Evolutionary conservation across 2,113 vertebrate genomes (phyloP).

Genomic region (Callocephalon fimbriatum): DNA sequence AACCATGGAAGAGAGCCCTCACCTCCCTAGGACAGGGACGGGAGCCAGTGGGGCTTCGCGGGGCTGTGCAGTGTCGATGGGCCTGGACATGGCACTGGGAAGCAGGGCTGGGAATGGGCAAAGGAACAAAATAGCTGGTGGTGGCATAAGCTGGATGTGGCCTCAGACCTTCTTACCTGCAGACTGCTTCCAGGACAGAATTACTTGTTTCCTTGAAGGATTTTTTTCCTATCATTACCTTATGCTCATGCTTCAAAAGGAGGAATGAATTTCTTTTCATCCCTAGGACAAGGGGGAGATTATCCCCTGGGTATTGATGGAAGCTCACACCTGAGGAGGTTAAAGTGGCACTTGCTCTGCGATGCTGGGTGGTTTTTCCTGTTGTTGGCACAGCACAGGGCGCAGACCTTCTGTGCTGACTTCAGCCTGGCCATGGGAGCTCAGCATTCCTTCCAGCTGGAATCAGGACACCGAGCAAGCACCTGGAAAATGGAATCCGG

Average conservation of each 20-base stretch:
- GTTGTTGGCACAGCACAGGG: background rate
- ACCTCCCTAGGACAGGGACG: fast-evolving
- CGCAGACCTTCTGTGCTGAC: background rate
- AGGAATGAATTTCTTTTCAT: background rate
- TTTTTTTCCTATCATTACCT: background rate
- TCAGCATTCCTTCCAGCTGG: background rate
- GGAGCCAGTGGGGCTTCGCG: fast-evolving
- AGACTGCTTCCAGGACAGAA: background rate
- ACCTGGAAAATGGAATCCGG: fast-evolving
- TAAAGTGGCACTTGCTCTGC: fast-evolving
- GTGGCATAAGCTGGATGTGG: background rate
- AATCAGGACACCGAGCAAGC: fast-evolving
- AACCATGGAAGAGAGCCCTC: fast-evolving
- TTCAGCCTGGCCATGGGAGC: fast-evolving
- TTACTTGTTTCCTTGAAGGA: background rate
- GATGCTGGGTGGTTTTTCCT: fast-evolving
- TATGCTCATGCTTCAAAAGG: background rate
- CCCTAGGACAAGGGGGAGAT: background rate
- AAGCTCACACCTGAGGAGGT: background rate
- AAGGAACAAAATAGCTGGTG: background rate
- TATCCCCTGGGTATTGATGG: background rate
- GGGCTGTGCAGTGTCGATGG: fast-evolving
- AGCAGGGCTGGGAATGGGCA: background rate
- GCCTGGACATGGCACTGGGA: background rate
- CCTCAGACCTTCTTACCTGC: background rate